A percentile compares a stretch with the other conserved stretches of the same genome.
Evolutionary conservation across 2,797 vertebrate species (phyloP).

Genomic region (Brachyalestes nurse): DNA sequence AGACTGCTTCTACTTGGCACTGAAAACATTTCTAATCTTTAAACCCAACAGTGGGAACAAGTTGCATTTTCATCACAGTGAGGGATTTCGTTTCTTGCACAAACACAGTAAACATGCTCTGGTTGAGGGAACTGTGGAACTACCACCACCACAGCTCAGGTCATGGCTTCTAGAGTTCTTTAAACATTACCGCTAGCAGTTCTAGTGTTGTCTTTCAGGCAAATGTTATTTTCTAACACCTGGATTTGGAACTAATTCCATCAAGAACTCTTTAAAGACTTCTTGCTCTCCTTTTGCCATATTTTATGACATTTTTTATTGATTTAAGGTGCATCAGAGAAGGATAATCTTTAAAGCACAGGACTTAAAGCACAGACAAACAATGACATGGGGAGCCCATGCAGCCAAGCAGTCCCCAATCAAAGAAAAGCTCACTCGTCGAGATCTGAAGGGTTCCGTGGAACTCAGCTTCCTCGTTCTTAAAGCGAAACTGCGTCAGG

Average conservation of each 20-base stretch:
- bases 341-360: background rate
- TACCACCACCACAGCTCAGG: background rate
- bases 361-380: background rate
- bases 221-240: background rate
- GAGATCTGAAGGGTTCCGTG: conserved; percentile 8
- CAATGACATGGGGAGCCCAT: background rate
- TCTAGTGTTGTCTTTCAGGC: background rate
- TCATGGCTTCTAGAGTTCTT: background rate
- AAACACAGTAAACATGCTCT: background rate
- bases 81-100: background rate
- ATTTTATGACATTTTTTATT: background rate
- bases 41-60: background rate
- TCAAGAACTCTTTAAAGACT: background rate
- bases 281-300: background rate
- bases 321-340: background rate
- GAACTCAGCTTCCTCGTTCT: background rate
- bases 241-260: background rate
- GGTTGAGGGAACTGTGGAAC: background rate
- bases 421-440: background rate
- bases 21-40: background rate
- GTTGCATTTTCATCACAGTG: background rate
- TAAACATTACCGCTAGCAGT: background rate
- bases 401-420: background rate
- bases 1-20: background rate
- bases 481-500: background rate